Evolutionary conservation across 2,113 vertebrate species (phyloP), one percentile per base, ranked within the genome.

Genomic region (Pitta sordida): DNA sequence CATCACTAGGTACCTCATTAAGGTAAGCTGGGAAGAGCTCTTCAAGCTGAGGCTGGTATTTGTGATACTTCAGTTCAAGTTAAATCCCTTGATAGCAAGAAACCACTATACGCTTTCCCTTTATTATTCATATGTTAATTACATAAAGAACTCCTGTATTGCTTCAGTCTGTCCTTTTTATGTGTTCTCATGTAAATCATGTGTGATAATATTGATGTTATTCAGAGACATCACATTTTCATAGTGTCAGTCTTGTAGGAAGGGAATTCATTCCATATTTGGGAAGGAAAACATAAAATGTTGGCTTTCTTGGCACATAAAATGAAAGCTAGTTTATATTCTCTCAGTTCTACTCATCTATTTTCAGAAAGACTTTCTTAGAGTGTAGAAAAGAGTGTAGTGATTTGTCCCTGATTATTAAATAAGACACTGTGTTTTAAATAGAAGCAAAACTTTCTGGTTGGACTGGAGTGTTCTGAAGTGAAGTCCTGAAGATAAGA

Each of bases 1-100:
- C 96, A 99, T 99, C 96, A 99, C 99, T 81, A 98, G 99, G 92
- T 99, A 99, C 95, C 99, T 99, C 96, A 99, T 99, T 83, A 99
- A 99, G 98, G 99, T 99, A 94, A 97, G 91, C 13, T 67, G 69
- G 32, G 69, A 70, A 23, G 29, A 41, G 71, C 39, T n/a, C 73
- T 51, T 52, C 36, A 64, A 11, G 7, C 22, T 64, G 62, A 79
- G 11, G 36, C 44, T 86, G 59, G 5, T 62, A 2, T n/a, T 64
- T 67, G 5, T 59, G 52, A 37, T 37, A 3, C 23, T 3, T 17
- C 26, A 34, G 6, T 65, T 75, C 27, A 56, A 49, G 16, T 86
- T 56, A 62, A 88, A 69, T 77, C 53, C 37, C 32, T 48, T 32
- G 39, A 23, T 8, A 56, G 15, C 41, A 81, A 34, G 37, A 86